Base-by-base conservation (phyloP, 2,888 invertebrate genomes). In the Stenoptilia bipunctidactyla region DNA sequence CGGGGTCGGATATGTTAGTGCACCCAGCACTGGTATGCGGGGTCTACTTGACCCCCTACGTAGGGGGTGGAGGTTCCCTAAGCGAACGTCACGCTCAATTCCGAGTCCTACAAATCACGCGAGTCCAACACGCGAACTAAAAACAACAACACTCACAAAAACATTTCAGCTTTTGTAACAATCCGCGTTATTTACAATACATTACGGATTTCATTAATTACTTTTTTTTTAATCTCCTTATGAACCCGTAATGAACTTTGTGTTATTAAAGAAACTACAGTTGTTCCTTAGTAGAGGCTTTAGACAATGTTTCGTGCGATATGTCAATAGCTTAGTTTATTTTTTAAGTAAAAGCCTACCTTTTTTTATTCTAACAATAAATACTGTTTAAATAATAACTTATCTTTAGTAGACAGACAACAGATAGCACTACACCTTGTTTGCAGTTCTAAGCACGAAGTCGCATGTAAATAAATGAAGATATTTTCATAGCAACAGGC, bases 301-400 rank as follows among this genome's bases (percentile, higher is more conserved):
- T 44, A 53, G 41, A 50, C 48, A 56, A 54, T 55, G 50, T 51
- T 45, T 48, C 47, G 52, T 55, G 58, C 64, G 63, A 73, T 67
- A 74, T 74, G 76, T 76, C 77, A 77, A 79, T 79, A 71, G 60
- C 55, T 61, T 55, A 71, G 73, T 79, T 73, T 76, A 69, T 74
- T 71, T 75, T 70, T 56, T 55, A 66, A 34, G 65, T 65, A 69
- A 75, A 70, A 68, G 72, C 66, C 63, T 62, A 50, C 55, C 63
- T 61, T 50, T 55, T 56, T 61, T 60, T 57, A n/a, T n/a, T n/a
- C 56, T 63, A 70, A 71, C 68, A 68, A 75, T 5, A 69, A 76
- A 70, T 67, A 60, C 62, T 62, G 51, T 64, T 65, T 65, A 66
- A 67, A 69, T 70, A 72, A 71, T 75, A 75, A 74, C 58, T 70